Conservation (phyloP, 2,888 invertebrate genomes). For the Thysanoteuthis rhombus region DNA sequence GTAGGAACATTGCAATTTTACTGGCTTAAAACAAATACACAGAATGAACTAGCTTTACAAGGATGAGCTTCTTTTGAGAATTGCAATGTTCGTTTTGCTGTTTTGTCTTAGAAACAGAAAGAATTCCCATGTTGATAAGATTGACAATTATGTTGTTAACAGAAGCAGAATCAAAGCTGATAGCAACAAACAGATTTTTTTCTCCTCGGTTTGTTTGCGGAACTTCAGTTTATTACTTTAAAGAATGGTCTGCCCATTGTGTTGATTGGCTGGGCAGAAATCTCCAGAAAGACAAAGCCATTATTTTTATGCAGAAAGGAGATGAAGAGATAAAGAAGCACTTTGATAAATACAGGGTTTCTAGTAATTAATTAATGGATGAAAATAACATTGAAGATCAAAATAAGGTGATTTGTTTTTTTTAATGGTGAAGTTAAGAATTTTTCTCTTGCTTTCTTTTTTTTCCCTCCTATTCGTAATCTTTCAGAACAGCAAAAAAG, state of each 20-base stretch:
- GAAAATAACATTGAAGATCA: not conserved
- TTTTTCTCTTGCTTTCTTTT: not conserved
- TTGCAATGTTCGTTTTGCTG: not conserved
- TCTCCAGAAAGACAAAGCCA: not conserved
- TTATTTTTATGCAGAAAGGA: not conserved
- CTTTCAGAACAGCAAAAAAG: not conserved
- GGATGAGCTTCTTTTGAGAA: not conserved
- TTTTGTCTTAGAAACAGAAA: not conserved
- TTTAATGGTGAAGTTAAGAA: not conserved
- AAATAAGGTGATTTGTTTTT: not conserved
- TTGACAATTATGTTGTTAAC: not conserved
- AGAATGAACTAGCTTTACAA: not conserved
- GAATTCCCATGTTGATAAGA: not conserved
- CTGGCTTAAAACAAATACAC: not conserved
- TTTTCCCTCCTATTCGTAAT: not conserved
- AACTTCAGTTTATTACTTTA: not conserved
- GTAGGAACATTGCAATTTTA: not conserved
- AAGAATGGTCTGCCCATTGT: not conserved
- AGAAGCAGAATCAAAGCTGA: slow-evolving; percentile 1
- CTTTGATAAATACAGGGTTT: not conserved
- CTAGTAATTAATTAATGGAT: not conserved
- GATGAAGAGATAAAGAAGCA: not conserved
- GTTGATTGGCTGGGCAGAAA: not conserved
- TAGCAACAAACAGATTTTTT: not conserved
- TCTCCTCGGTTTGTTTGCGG: not conserved